These are phyloP conservation scores for Temnothorax longispinosus DNA, from an alignment of 1,140 invertebrate genomes.

Conservation along the genomic window DNA sequence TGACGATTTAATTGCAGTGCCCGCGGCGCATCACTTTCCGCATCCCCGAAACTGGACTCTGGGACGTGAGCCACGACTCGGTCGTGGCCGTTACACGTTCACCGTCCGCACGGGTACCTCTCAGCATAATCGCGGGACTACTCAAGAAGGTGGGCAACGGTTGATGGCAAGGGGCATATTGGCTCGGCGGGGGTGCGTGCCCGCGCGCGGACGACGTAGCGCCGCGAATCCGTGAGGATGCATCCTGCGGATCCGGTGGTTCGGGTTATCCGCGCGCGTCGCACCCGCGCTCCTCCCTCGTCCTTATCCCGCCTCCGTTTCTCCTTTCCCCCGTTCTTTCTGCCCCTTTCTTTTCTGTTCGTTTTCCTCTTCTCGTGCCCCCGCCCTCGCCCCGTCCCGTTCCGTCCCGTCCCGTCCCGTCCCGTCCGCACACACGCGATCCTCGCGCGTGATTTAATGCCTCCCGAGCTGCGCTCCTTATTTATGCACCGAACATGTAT, in stretches of 20 bases:
- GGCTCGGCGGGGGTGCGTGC: conserved; percentile 81
- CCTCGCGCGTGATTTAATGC: conserved; percentile 83
- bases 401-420: neutral
- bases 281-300: conserved; percentile 35
- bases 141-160: conserved; percentile 82
- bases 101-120: conserved; percentile 34
- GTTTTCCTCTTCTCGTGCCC: conserved; percentile 62
- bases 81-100: conserved; percentile 53
- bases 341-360: conserved; percentile 57
- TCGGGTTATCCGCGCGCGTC: conserved; percentile 27
- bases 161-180: conserved; percentile 84
- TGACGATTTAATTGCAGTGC: conserved; percentile 71
- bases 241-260: conserved; percentile 75
- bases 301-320: neutral
- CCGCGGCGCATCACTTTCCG: conserved; percentile 59
- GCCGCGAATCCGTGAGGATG: conserved; percentile 75
- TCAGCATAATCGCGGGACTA: conserved; percentile 78
- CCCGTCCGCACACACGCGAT: conserved; percentile 76
- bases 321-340: conserved; percentile 69
- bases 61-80: neutral
- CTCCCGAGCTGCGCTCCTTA: conserved; percentile 81
- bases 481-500: conserved; percentile 84
- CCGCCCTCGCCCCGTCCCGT: neutral
- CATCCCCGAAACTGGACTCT: conserved; percentile 14
- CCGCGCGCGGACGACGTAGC: conserved; percentile 71